A percentile compares a stretch with the other conserved stretches of the same genome.
These are phyloP conservation scores for Timema podura DNA, from an alignment of 2,888 invertebrate genomes.

Conservation along the genomic window DNA sequence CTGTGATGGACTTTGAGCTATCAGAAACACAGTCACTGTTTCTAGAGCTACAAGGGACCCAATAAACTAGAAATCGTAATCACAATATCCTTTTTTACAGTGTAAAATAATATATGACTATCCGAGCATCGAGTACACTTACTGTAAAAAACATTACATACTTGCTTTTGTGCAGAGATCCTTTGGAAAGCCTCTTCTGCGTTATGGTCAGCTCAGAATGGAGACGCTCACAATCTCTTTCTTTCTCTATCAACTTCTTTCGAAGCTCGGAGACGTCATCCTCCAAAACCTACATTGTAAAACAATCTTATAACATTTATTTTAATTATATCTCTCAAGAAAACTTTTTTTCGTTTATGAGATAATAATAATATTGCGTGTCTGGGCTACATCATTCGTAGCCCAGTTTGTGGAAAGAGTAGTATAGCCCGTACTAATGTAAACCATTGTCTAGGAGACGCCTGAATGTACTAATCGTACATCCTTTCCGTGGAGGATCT, in stretches of 20 bases:
- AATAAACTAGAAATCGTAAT: conserved; percentile 5
- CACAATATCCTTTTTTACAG: too few relatives aligned
- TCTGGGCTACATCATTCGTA: too few relatives aligned
- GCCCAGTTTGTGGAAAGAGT: too few relatives aligned
- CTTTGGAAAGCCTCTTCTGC: conserved; percentile 57
- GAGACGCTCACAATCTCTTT: conserved; percentile 72
- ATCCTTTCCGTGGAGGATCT: too few relatives aligned
- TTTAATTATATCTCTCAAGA: too few relatives aligned
- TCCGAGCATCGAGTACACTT: too few relatives aligned
- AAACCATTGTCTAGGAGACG: too few relatives aligned
- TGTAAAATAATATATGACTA: too few relatives aligned
- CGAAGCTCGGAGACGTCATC: conserved; percentile 70
- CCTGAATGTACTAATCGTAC: too few relatives aligned
- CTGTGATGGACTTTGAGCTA: neutral
- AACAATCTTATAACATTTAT: conserved; percentile 31
- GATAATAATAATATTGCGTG: too few relatives aligned
- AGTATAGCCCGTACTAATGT: too few relatives aligned
- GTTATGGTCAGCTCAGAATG: conserved; percentile 64
- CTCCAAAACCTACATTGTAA: conserved; percentile 54
- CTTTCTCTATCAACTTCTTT: conserved; percentile 76
- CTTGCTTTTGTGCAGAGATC: conserved; percentile 60
- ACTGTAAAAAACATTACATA: conserved; percentile 41
- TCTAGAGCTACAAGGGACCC: neutral
- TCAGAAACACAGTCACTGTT: neutral
- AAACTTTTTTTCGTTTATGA: too few relatives aligned